Evolutionary conservation across 2,888 invertebrate genomes (phyloP).

Genomic region (Caenorhabditis virilis): DNA sequence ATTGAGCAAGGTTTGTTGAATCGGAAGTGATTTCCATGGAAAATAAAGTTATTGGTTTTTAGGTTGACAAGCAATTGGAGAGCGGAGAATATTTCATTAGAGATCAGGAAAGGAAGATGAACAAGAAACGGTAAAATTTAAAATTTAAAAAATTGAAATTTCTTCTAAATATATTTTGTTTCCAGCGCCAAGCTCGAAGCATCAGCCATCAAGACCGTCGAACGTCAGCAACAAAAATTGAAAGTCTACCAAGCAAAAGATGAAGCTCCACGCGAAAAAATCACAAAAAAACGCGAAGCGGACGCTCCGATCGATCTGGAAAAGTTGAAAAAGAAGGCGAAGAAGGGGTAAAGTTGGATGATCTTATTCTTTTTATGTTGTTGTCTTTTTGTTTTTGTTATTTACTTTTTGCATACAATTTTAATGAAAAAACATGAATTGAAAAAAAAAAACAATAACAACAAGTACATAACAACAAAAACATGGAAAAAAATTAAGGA

Average conservation of each 20-base stretch:
- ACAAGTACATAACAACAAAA: too few species aligned
- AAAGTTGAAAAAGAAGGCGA: conserved; percentile 53
- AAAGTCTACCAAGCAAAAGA: conserved; percentile 44
- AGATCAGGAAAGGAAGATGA: conserved; percentile 71
- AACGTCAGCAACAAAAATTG: conserved; percentile 43
- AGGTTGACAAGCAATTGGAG: conserved; percentile 80
- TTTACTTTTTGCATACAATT: conserved; percentile 2
- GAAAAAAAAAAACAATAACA: conserved; percentile 1
- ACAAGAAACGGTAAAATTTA: conserved; percentile 41
- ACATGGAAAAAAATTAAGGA: too few species aligned
- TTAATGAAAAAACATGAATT: background rate
- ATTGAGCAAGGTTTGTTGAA: conserved; percentile 79
- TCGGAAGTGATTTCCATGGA: background rate
- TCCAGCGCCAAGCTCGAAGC: conserved; percentile 40
- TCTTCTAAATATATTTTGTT: conserved; percentile 1
- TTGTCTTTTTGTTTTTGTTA: conserved; percentile 11
- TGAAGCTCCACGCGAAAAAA: conserved; percentile 41
- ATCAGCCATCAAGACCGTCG: conserved; percentile 33
- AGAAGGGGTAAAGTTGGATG: conserved; percentile 30
- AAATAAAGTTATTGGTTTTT: background rate
- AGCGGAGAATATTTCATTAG: conserved; percentile 95
- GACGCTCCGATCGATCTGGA: conserved; percentile 47
- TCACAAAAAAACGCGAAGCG: conserved; percentile 36
- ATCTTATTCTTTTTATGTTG: conserved; percentile 6
- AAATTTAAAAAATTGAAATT: background rate